Evolutionary conservation across 2,113 vertebrate genomes (phyloP).

Genomic region (Pseudopipra pipra): DNA sequence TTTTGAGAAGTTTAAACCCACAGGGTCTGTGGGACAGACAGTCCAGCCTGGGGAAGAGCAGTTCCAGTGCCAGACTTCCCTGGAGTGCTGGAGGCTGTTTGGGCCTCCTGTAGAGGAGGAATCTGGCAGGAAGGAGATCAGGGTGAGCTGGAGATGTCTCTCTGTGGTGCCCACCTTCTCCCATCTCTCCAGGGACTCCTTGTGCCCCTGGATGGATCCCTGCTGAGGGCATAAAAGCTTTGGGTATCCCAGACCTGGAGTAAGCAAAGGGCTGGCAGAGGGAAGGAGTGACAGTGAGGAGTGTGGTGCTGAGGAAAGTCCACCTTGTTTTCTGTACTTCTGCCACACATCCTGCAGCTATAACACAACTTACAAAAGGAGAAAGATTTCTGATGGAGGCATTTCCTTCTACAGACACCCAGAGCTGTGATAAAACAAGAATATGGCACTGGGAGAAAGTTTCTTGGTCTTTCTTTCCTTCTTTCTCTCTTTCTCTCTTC

Average conservation of each 20-base stretch:
- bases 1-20: not conserved
- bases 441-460: not conserved
- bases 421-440: not conserved
- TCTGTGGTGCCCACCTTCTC: not conserved
- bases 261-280: no score
- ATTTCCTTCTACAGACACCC: not conserved
- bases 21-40: not conserved
- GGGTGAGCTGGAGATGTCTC: not conserved
- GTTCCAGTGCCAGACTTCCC: not conserved
- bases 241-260: not conserved
- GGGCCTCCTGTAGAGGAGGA: not conserved
- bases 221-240: not conserved
- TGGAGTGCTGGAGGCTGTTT: not conserved
- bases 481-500: rapidly evolving
- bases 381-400: not conserved
- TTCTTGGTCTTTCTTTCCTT: not conserved
- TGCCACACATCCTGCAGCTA: not conserved
- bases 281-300: no score
- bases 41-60: not conserved
- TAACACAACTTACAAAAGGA: not conserved
- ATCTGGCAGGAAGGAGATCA: not conserved
- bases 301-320: no score
- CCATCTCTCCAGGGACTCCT: rapidly evolving
- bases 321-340: not conserved
- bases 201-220: not conserved